Evolutionary conservation across 64 coral and sea anemone genomes (phyloP), one percentile per base, ranked within the genome.

Genomic region (Exaiptasia diaphana): DNA sequence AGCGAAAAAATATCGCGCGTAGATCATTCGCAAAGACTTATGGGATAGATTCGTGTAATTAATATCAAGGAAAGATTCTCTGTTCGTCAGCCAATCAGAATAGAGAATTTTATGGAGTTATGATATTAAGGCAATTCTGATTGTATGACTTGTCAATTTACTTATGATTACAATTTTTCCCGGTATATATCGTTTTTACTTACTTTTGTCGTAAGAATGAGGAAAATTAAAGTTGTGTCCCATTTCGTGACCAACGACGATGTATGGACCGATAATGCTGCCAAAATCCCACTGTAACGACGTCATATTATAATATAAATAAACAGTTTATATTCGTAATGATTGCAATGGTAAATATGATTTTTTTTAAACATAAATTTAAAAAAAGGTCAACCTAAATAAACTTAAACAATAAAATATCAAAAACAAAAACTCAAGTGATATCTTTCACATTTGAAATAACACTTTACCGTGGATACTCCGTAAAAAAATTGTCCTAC

Each of bases 151-250:
- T 52, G n/a, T 52, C 10, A 52, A 10, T 52, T 12, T 12, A 52
- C 49, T n/a, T n/a, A 52, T 10, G 10, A 12, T 10, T n/a, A 10
- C 49, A 10, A 12, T n/a, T 12, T 52, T n/a, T 52, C 49, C 49
- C 49, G 10, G 10, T 12, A 52, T n/a, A 10, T n/a, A 10, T n/a
- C 49, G 10, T n/a, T n/a, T n/a, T n/a, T n/a, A 52, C 49, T 12
- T 12, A 12, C 49, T 8, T 27, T 73, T 31, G 75, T 69, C 87
- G 45, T 29, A 5, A 50, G 81, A 81, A 50, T 91, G 88, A 3
- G 13, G 26, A 21, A 91, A 71, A 28, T 70, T 70, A 73, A 91
- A 91, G 48, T 91, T 91, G 60, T 85, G 88, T 17, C 88, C 88
- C 81, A 91, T 85, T 63, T 91, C 88, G 34, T 91, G 88, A 20